Evolutionary conservation across 2,113 vertebrate species (phyloP).

Genomic region (Meleagris gallopavo): DNA sequence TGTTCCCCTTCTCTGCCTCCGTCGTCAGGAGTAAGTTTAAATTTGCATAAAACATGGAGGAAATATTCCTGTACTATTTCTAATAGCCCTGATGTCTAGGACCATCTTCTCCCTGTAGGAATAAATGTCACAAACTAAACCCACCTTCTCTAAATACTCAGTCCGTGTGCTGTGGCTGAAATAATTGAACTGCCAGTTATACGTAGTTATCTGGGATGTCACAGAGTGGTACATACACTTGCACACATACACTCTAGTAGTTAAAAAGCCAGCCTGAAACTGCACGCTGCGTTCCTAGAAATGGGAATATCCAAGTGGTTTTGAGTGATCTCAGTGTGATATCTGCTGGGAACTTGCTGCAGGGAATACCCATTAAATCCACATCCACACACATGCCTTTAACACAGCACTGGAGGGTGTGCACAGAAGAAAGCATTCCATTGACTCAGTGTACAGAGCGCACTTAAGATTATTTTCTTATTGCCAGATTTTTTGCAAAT

Average conservation of each 20-base stretch:
- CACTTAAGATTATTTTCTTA: background rate
- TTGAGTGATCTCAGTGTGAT: background rate
- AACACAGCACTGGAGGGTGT: background rate
- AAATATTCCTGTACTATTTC: background rate
- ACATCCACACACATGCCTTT: background rate
- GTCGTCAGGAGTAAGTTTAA: background rate
- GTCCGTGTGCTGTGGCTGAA: background rate
- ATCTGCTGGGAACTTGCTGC: background rate
- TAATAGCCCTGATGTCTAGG: background rate
- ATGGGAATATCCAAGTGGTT: background rate
- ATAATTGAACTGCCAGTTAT: background rate
- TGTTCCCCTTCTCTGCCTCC: background rate
- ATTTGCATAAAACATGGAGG: background rate
- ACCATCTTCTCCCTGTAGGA: background rate
- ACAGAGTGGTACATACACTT: background rate
- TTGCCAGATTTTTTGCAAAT: background rate
- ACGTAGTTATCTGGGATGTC: background rate
- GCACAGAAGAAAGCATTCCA: fast-evolving
- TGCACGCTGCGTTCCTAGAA: background rate
- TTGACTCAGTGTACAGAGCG: background rate
- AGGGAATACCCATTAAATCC: background rate
- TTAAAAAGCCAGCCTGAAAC: background rate
- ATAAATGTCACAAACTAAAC: background rate
- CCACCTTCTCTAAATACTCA: background rate
- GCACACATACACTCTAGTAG: background rate